Base-by-base conservation (phyloP, 23 tunicate genomes). In the Halocynthia roretzi region DNA sequence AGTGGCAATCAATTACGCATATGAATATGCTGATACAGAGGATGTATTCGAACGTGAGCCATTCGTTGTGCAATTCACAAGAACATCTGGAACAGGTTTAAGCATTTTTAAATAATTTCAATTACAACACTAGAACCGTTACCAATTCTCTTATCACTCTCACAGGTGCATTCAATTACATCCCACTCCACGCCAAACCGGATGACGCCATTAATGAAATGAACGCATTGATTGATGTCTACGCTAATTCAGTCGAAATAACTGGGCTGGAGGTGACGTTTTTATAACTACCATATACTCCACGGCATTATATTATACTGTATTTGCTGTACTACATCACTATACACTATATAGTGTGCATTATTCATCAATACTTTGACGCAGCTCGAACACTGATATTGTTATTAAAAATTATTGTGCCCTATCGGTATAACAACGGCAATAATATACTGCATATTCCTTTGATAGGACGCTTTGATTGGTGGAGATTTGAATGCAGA, bases 401-500 rank as follows among this genome's bases (percentile, higher is more conserved):
- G 44, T 31, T 31, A 31, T 31, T 4, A 1, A 31, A 31, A 31
- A 31, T 0, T 31, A 31, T 31, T 31, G 44, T 31, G 44, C 44
- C 4, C 4, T 31, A 31, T 31, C 44, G 44, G 44, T 31, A 4
- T 31, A 31, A 31, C 44, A 31, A 31, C 44, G 44, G 44, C 44
- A 31, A 1, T 31, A 31, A 31, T 31, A 31, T 31, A 31, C 44
- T 14, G 17, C 63, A 14, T 58, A 58, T 58, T 14, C 63, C n/a
- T 58, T n/a, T 14, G 14, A 52, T 61, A 92, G 98, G 83, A 93
- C 60, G 86, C 84, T 18, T 18, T 93, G 55, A 68, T 93, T 14
- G 89, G 80, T 51, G 98, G 98, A 62, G 98, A 93, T 67, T 87
- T 83, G 85, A 93, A 93, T 61, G 98, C 98, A 19, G 98, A 93